Conservation (phyloP, 2,888 invertebrate species). For the Trypoxylon attenuatum region DNA sequence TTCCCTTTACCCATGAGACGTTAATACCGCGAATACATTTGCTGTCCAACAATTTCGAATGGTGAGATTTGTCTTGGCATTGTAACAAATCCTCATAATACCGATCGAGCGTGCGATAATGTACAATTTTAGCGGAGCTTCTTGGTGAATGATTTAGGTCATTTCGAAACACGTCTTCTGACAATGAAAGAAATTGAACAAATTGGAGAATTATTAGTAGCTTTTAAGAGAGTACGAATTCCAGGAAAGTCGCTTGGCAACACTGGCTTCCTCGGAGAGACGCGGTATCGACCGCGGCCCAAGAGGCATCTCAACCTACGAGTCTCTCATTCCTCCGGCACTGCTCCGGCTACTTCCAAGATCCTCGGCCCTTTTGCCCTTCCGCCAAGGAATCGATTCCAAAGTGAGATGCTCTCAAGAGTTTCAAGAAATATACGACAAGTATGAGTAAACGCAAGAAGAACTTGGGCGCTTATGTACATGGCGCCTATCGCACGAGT, state of each 20-base stretch:
- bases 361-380: constrained; percentile 49
- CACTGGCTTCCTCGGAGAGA: constrained; percentile 60
- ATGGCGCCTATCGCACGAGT: too few species aligned
- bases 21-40: too few species aligned
- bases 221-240: constrained; percentile 62
- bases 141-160: neutral
- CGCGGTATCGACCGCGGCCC: constrained; percentile 68
- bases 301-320: constrained; percentile 64
- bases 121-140: too few species aligned
- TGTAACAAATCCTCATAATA: too few species aligned
- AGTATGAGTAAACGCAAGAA: neutral
- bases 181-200: neutral
- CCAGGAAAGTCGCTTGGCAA: constrained; percentile 65
- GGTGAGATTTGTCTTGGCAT: too few species aligned
- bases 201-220: neutral
- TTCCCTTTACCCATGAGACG: too few species aligned
- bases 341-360: constrained; percentile 33
- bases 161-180: neutral
- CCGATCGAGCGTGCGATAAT: too few species aligned
- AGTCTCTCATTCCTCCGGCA: constrained; percentile 51
- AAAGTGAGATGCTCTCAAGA: constrained; percentile 16
- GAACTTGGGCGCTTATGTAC: too few species aligned
- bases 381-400: constrained; percentile 15
- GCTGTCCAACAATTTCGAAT: neutral
- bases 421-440: constrained; percentile 26